Evolutionary conservation across 2,113 vertebrate species (phyloP).

Genomic region (Formicarius rufipectus): DNA sequence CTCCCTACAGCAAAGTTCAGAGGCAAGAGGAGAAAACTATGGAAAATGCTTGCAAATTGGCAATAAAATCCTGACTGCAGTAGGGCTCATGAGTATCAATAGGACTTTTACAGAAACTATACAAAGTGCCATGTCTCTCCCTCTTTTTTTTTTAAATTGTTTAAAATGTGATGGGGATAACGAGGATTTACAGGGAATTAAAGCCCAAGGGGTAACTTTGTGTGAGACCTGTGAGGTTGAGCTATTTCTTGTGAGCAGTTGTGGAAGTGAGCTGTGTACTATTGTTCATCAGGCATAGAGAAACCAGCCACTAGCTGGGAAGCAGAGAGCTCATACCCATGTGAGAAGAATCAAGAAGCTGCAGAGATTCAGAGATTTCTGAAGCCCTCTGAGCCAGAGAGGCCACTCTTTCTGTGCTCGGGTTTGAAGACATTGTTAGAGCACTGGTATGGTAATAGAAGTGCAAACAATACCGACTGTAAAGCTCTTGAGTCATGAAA

Average conservation of each 20-base stretch:
- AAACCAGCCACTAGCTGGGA: neutral
- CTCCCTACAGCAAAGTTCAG: neutral
- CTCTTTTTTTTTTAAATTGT: rapidly evolving
- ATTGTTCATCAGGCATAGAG: neutral
- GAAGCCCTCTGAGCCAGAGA: neutral
- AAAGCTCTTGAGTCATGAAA: neutral
- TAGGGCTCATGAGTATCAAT: neutral
- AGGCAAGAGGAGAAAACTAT: neutral
- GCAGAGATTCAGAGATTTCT: neutral
- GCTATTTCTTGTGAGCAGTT: neutral
- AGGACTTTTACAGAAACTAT: neutral
- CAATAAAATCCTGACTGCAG: neutral
- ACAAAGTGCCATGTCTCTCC: neutral
- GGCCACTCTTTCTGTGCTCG: neutral
- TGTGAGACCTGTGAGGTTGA: neutral
- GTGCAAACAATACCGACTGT: neutral
- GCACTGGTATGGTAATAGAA: neutral
- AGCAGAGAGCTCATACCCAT: neutral
- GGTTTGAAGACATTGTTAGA: neutral
- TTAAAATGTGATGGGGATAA: neutral
- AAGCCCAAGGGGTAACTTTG: neutral
- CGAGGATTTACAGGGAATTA: neutral
- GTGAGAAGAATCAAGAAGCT: neutral
- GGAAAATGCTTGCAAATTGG: neutral
- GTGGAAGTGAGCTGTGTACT: neutral